Evolutionary conservation across 2,888 invertebrate genomes (phyloP).

Genomic region (Papilio elwesi): DNA sequence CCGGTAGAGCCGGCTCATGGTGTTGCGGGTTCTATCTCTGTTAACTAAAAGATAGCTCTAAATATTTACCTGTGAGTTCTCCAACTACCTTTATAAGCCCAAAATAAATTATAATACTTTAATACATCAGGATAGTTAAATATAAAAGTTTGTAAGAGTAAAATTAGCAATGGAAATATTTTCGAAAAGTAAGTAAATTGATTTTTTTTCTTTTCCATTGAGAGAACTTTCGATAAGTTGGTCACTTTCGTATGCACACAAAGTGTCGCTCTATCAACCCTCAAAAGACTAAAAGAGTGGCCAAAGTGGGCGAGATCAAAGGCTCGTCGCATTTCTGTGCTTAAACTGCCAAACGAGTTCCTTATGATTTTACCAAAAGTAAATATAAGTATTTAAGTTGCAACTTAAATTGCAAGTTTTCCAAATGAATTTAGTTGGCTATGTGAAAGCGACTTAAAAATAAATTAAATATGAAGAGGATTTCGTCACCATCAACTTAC

Average conservation of each 20-base stretch:
- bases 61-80: too few relatives aligned
- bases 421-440: too few relatives aligned
- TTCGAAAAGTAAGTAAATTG: neutral
- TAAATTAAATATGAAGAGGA: too few relatives aligned
- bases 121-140: neutral
- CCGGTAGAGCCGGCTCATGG: too few relatives aligned
- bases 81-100: too few relatives aligned
- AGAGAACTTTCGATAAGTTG: constrained; percentile 17
- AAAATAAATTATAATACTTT: neutral
- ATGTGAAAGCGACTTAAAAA: too few relatives aligned
- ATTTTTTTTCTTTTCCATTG: neutral
- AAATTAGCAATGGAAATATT: neutral
- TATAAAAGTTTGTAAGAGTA: neutral
- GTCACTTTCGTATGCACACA: constrained; percentile 25
- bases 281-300: constrained; percentile 29
- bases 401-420: too few relatives aligned
- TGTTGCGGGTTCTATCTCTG: too few relatives aligned
- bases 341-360: constrained; percentile 21
- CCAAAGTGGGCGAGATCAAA: constrained; percentile 30
- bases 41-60: too few relatives aligned
- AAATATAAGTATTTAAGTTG: too few relatives aligned
- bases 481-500: too few relatives aligned
- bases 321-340: neutral
- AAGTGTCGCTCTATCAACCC: constrained; percentile 30
- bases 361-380: constrained; percentile 4